Evolutionary conservation across 2,888 invertebrate genomes (phyloP).

Genomic region (Cerastis leucographa): DNA sequence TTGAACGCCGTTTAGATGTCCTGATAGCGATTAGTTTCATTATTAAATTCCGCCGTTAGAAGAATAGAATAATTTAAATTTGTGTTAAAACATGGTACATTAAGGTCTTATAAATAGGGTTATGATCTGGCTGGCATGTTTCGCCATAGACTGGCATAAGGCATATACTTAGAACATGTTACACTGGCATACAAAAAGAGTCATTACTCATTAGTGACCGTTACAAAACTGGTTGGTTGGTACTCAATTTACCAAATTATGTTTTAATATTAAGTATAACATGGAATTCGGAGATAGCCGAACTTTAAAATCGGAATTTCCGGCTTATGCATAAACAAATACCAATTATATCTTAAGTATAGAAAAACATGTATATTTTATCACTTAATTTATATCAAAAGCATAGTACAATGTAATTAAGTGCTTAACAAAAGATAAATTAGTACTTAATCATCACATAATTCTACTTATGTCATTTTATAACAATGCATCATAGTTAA

Average conservation of each 20-base stretch:
- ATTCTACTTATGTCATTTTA: neutral
- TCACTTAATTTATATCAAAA: slow-evolving; percentile 10
- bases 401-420: slow-evolving; percentile 11
- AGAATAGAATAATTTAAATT: no score
- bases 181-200: no score
- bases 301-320: neutral
- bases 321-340: neutral
- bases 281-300: neutral
- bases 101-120: no score
- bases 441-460: neutral
- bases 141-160: no score
- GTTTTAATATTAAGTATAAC: neutral
- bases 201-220: no score
- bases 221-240: no score
- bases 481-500: neutral
- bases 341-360: neutral
- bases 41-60: neutral
- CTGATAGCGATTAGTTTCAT: neutral
- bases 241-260: neutral
- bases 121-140: no score
- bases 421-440: neutral
- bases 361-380: slow-evolving; percentile 33
- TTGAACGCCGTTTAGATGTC: neutral
- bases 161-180: no score
- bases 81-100: no score